These are phyloP conservation scores for Brotula barbata DNA, from an alignment of 2,797 vertebrate species.

Conservation along the genomic window DNA sequence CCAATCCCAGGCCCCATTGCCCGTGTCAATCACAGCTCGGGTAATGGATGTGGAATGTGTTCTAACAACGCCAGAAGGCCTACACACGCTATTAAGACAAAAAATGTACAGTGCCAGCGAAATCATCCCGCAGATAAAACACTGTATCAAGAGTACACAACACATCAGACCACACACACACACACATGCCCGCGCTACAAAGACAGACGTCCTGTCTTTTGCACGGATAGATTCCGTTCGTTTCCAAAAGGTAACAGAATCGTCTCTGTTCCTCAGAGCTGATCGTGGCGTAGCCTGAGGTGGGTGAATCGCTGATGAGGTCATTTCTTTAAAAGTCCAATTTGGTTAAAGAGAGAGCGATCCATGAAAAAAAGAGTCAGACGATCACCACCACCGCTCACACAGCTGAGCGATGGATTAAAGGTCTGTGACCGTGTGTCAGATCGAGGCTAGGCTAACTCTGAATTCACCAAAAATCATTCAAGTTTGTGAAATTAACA, in stretches of 20 bases:
- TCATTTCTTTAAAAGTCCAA: constrained; percentile 18
- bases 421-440: constrained; percentile 48
- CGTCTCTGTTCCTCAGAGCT: background rate
- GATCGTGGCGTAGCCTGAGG: background rate
- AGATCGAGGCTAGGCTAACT: constrained; percentile 15
- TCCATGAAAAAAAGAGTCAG: constrained; percentile 12
- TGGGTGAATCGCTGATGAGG: constrained; percentile 10
- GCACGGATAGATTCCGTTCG: too few species aligned
- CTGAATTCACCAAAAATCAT: background rate
- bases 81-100: constrained; percentile 29
- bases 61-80: constrained; percentile 41
- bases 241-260: background rate
- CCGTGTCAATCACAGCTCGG: constrained; percentile 74
- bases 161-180: constrained; percentile 4
- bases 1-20: constrained; percentile 81
- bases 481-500: too few species aligned
- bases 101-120: constrained; percentile 27
- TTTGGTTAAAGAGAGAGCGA: constrained; percentile 25
- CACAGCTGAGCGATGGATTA: constrained; percentile 41
- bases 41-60: constrained; percentile 55
- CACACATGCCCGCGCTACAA: constrained; percentile 3
- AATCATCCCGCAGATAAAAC: constrained; percentile 34
- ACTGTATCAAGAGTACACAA: constrained; percentile 11
- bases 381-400: constrained; percentile 23
- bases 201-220: background rate